Percentiles rank a stretch among this genome's conserved stretches.
These are phyloP conservation scores for Drosophila pallidifrons DNA, from an alignment of 1,140 invertebrate genomes.

Conservation along the genomic window DNA sequence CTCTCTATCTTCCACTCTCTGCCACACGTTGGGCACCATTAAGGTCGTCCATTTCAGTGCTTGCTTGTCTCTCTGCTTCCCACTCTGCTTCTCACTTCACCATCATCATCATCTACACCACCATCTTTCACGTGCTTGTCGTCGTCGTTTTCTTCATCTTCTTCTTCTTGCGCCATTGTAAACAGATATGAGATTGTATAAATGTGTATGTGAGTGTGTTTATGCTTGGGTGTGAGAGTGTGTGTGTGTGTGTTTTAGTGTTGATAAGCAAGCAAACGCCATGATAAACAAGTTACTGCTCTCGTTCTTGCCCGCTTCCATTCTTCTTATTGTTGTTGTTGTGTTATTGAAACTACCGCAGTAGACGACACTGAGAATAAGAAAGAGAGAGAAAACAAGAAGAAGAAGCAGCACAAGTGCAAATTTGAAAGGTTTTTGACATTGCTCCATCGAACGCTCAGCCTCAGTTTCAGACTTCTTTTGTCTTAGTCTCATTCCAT, in stretches of 20 bases:
- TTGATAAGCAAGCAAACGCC: conserved; percentile 69
- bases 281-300: conserved; percentile 59
- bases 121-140: conserved; percentile 46
- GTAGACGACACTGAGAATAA: not conserved
- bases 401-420: conserved; percentile 53
- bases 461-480: not conserved
- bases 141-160: conserved; percentile 8
- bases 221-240: conserved; percentile 14
- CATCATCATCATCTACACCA: conserved; percentile 51
- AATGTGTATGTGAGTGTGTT: conserved; percentile 26
- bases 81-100: conserved; percentile 15
- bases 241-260: conserved; percentile 49
- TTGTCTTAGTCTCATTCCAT: not conserved
- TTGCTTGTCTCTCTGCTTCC: not conserved
- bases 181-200: conserved; percentile 58
- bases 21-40: conserved; percentile 34
- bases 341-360: conserved; percentile 53
- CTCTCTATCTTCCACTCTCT: not conserved
- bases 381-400: not conserved
- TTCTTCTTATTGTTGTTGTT: conserved; percentile 12
- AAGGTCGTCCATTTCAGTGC: conserved; percentile 19
- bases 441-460: conserved; percentile 41
- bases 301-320: conserved; percentile 31
- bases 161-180: conserved; percentile 53
- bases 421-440: conserved; percentile 68